phyloP scores from a whole-genome alignment of 2,797 vertebrate genomes.

The Gila robusta region DNA sequence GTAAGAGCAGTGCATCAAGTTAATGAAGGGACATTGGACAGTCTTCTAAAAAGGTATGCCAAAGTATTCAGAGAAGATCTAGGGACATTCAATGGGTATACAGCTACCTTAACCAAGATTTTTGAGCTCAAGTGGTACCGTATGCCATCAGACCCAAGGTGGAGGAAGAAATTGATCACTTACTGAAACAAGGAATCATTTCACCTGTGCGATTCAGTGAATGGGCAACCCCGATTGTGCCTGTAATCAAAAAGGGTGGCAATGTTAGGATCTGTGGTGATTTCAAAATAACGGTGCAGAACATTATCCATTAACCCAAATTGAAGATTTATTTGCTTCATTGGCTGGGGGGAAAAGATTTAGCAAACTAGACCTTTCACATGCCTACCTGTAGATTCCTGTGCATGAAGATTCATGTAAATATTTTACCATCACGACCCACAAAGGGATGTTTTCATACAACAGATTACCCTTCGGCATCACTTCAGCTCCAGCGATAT shows the following conservation, averaged over 20 bases:
- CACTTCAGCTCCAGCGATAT: neutral
- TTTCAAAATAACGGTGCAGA: neutral
- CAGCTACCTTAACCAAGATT: slow-evolving; percentile 10
- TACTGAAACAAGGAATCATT: too few relatives aligned
- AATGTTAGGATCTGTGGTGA: neutral
- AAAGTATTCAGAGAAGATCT: slow-evolving; percentile 21
- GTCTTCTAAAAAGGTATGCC: neutral
- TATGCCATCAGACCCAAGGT: too few relatives aligned
- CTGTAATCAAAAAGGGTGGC: neutral
- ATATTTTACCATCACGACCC: neutral
- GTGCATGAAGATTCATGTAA: neutral
- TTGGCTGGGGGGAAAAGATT: neutral
- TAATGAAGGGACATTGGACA: slow-evolving; percentile 1
- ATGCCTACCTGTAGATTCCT: neutral
- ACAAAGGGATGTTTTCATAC: slow-evolving; percentile 23
- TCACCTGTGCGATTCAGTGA: too few relatives aligned
- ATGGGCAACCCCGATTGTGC: neutral
- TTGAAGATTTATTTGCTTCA: neutral
- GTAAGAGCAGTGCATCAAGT: too few relatives aligned
- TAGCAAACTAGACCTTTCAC: neutral
- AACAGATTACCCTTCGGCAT: neutral
- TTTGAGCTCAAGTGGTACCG: too few relatives aligned
- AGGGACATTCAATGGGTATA: neutral
- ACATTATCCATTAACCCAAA: neutral
- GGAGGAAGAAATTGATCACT: too few relatives aligned